phyloP scores from a whole-genome alignment of 1,140 invertebrate genomes.

The Uloborus diversus region DNA sequence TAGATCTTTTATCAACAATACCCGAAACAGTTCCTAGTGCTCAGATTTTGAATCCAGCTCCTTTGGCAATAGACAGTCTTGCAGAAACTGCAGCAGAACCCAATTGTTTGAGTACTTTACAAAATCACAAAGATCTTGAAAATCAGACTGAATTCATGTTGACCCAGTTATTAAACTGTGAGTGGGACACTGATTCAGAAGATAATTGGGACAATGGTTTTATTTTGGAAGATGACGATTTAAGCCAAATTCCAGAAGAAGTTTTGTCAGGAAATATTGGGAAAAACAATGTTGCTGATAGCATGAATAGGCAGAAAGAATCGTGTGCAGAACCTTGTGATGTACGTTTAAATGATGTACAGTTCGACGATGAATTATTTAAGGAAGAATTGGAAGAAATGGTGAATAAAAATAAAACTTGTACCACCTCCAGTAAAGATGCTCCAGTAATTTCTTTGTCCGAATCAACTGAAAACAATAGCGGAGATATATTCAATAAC shows the following conservation, averaged over 20 bases:
- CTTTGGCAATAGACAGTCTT: not conserved
- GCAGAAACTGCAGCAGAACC: not conserved
- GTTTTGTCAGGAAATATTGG: slow-evolving; percentile 5
- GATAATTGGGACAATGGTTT: slow-evolving; percentile 48
- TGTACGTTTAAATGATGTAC: no score
- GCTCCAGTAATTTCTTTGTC: no score
- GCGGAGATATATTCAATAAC: not conserved
- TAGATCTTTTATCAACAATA: slow-evolving; percentile 8
- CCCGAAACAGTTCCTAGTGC: slow-evolving; percentile 9
- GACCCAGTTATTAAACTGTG: not conserved
- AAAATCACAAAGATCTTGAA: not conserved
- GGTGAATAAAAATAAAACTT: no score
- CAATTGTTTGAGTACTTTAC: not conserved
- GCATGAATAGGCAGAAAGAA: no score
- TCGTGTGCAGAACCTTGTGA: no score
- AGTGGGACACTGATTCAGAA: slow-evolving; percentile 18
- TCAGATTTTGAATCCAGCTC: not conserved
- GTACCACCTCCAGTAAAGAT: no score
- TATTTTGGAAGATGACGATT: slow-evolving; percentile 19
- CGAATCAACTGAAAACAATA: not conserved
- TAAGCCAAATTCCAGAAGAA: slow-evolving; percentile 35
- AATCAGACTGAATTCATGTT: not conserved
- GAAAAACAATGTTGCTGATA: no score
- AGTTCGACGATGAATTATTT: no score
- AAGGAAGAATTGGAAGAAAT: no score